Evolutionary conservation across 2,797 vertebrate genomes (phyloP).

Genomic region (Parauchenoglanis ngamensis): DNA sequence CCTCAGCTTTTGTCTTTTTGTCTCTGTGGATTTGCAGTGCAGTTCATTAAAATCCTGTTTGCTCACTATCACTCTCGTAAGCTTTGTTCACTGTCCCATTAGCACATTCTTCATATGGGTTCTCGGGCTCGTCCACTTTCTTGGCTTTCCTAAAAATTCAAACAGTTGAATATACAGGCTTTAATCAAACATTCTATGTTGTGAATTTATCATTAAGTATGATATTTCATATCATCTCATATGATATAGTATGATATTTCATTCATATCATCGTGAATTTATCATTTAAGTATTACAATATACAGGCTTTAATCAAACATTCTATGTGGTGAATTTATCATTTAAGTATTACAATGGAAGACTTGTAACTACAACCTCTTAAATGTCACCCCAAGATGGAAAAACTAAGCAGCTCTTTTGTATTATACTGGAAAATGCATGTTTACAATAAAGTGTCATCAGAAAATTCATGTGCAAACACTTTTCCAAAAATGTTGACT

Average conservation of each 20-base stretch:
- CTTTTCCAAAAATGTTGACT: background rate
- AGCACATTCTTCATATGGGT: constrained; percentile 64
- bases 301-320: background rate
- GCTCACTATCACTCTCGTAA: constrained; percentile 65
- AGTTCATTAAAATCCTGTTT: constrained; percentile 68
- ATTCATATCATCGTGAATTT: too few relatives aligned
- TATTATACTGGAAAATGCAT: background rate
- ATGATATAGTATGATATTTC: too few relatives aligned
- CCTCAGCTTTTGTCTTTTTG: background rate
- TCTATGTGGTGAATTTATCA: background rate
- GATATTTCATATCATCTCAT: too few relatives aligned
- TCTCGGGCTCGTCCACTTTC: constrained; percentile 49
- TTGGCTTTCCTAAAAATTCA: constrained; percentile 59
- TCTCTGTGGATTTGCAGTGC: background rate
- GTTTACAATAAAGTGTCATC: background rate
- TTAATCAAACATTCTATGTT: too few relatives aligned
- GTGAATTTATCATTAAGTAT: too few relatives aligned
- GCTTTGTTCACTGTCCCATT: constrained; percentile 67
- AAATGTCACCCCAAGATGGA: background rate
- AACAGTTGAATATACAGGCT: too few relatives aligned
- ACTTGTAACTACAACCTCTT: background rate
- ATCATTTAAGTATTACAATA: too few relatives aligned
- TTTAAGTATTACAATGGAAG: background rate
- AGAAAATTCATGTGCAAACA: background rate
- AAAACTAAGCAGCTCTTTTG: background rate